Percentiles rank a stretch among this genome's conserved stretches.
phyloP scores from a whole-genome alignment of 2,797 vertebrate species.

The Peromyscus melanophrys region DNA sequence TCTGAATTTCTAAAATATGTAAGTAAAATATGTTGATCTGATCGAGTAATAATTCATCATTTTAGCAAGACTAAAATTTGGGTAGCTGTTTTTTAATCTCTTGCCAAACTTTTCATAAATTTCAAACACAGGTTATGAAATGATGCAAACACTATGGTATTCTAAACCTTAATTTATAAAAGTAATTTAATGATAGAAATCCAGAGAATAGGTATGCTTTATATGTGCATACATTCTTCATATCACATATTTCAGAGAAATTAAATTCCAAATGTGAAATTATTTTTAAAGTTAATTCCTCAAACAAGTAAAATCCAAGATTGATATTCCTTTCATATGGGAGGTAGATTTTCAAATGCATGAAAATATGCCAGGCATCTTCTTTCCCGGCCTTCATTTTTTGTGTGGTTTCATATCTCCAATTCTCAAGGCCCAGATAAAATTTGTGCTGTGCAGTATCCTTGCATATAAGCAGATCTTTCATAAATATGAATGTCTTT shows the following conservation, averaged over 20 bases:
- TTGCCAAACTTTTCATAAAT: neutral
- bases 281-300: conserved; percentile 14
- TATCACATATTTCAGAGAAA: neutral
- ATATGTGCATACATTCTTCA: neutral
- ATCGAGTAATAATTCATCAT: neutral
- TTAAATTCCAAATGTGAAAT: conserved; percentile 30
- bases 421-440: neutral
- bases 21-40: neutral
- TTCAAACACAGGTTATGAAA: neutral
- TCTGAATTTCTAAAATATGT: neutral
- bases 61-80: neutral
- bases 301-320: neutral
- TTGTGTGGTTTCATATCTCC: neutral
- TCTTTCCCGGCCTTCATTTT: neutral
- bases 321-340: neutral
- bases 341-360: neutral
- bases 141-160: neutral
- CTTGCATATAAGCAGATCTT: neutral
- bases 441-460: neutral
- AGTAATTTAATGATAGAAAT: neutral
- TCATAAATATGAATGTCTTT: neutral
- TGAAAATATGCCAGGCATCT: neutral
- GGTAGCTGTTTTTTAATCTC: neutral
- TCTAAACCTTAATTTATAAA: neutral
- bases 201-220: neutral